Evolutionary conservation across 2,113 vertebrate genomes (phyloP), one percentile per base, ranked within the genome.

Genomic region (Colistium nudipinnis): DNA sequence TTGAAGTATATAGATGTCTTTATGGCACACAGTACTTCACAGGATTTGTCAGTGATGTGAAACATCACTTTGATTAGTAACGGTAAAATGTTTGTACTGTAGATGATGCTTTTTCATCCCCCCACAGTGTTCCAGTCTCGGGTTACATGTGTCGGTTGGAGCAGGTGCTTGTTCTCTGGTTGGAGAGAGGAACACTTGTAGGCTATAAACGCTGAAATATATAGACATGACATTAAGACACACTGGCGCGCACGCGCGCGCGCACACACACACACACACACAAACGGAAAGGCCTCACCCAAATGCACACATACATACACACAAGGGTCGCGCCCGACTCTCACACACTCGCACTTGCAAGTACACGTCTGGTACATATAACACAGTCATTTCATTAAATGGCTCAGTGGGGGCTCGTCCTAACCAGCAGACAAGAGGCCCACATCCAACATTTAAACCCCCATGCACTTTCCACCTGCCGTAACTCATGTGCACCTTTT

Each of bases 341-440:
- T 31, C 59, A 62, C 49, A 24, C 45, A n/a, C 47, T 13, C 63
- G 63, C 31, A 44, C 74, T 67, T 49, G 65, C 59, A 74, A 79
- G 51, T 66, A 49, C 54, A 38, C 39, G 57, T 70, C 79, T 84
- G 84, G 69, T 79, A 71, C 72, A 76, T 69, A 73, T 64, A 84
- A 88, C 79, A 80, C 78, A 75, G 82, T 81, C 75, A 76, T 74
- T 88, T 90, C 83, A 91, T 91, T 82, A 85, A 86, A 86, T 75
- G 90, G 87, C 88, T 89, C 87, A 87, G 84, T 67, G 85, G 85
- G 87, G 85, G 81, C 82, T 87, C 82, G 59, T 90, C 85, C 90
- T 54, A 76, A 36, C 90, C 90, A 82, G 91, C 91, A 90, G 90
- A 89, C n/a, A 84, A 75, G 80, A 88, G 82, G 85, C 83, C 89